Conservation (phyloP, 2,888 invertebrate species). For the Cosmorhoe ocellata region DNA sequence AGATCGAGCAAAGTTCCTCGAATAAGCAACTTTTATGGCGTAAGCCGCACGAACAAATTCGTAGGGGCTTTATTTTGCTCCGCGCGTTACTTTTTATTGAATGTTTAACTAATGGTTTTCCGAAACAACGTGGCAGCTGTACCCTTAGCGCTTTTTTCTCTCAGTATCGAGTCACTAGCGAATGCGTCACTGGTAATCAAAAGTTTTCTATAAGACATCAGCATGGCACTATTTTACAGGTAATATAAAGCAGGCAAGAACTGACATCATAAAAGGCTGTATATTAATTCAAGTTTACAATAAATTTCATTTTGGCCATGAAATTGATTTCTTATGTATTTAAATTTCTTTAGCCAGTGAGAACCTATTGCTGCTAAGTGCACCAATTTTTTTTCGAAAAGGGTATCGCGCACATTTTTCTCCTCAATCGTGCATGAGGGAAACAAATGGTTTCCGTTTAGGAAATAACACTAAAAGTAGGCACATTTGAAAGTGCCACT, state of each 20-base stretch:
- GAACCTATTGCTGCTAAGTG: slow-evolving; percentile 27
- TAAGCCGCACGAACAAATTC: slow-evolving; percentile 50
- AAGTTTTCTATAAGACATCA: neutral
- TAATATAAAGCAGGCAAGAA: no score
- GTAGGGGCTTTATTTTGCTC: slow-evolving; percentile 53
- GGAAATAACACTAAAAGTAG: slow-evolving; percentile 81
- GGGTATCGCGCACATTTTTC: slow-evolving; percentile 64
- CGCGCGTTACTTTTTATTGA: slow-evolving; percentile 58
- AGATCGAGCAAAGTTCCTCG: slow-evolving; percentile 49
- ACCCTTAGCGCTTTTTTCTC: slow-evolving; percentile 29
- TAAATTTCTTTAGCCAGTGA: slow-evolving; percentile 21
- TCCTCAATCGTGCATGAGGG: slow-evolving; percentile 68
- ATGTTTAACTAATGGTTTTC: slow-evolving; percentile 65
- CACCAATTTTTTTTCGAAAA: slow-evolving; percentile 59
- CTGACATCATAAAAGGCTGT: no score
- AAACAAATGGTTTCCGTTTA: slow-evolving; percentile 80
- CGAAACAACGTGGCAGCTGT: slow-evolving; percentile 60
- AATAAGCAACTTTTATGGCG: slow-evolving; percentile 54
- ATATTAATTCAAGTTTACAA: no score
- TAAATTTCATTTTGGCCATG: no score
- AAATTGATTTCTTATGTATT: no score
- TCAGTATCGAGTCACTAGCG: neutral
- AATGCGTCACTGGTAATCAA: neutral
- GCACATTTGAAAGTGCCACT: slow-evolving; percentile 80
- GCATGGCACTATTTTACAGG: no score